Percentiles rank a stretch among this genome's conserved stretches.
phyloP scores from a whole-genome alignment of 2,113 vertebrate species.

The Otolemur garnettii region DNA sequence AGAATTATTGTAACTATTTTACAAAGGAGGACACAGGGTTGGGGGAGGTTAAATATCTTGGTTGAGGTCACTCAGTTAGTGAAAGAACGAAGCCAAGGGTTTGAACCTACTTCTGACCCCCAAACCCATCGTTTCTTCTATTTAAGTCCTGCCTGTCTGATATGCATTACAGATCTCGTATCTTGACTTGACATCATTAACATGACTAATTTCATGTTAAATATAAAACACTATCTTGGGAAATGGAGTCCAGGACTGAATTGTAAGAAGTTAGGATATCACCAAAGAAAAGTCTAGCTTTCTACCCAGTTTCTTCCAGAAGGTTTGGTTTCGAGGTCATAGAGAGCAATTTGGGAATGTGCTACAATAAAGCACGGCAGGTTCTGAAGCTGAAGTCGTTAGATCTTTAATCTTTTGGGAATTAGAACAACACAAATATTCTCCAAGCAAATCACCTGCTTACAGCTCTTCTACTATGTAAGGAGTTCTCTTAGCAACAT shows the following conservation, averaged over 20 bases:
- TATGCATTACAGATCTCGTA: not conserved
- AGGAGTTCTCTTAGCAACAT: not conserved
- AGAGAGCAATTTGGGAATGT: not conserved
- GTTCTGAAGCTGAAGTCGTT: not conserved
- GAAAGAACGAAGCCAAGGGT: not conserved
- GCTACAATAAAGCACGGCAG: not conserved
- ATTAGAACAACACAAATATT: not conserved
- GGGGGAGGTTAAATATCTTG: not conserved
- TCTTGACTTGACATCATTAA: not conserved
- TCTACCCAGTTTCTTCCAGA: not conserved
- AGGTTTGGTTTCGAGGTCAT: not conserved
- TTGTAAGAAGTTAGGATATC: not conserved
- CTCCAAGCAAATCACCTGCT: not conserved
- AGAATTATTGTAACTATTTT: not conserved
- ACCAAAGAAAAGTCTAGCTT: not conserved
- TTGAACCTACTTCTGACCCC: not conserved
- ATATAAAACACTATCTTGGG: not conserved
- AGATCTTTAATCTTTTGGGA: not conserved
- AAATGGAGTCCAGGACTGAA: not conserved
- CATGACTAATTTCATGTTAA: not conserved
- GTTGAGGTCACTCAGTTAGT: not conserved
- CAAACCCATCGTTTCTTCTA: not conserved
- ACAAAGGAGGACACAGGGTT: not conserved
- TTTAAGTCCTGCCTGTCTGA: not conserved
- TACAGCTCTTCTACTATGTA: not conserved